A percentile compares a stretch with the other conserved stretches of the same genome.
These are phyloP conservation scores for Megaustenia siamemsis DNA, from an alignment of 2,888 invertebrate species.

Conservation along the genomic window DNA sequence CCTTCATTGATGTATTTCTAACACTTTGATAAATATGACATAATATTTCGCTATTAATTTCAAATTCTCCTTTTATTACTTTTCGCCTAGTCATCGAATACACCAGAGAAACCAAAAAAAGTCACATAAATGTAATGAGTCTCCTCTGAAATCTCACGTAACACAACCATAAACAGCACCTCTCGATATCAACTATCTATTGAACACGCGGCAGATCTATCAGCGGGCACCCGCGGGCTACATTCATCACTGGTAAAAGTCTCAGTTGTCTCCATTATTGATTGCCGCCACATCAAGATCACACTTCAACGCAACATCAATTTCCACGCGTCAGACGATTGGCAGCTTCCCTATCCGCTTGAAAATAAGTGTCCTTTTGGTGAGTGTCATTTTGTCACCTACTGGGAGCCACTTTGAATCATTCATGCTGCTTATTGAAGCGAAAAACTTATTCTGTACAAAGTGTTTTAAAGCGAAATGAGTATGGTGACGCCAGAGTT, in stretches of 20 bases:
- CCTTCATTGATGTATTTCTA: too few species aligned
- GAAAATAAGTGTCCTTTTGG: background rate
- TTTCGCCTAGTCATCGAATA: too few species aligned
- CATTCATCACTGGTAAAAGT: background rate
- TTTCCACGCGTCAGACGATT: constrained; percentile 8
- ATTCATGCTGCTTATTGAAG: background rate
- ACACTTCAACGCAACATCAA: constrained; percentile 5
- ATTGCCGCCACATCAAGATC: background rate
- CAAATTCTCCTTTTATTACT: too few species aligned
- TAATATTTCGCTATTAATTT: too few species aligned
- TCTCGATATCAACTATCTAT: background rate
- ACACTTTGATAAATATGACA: too few species aligned
- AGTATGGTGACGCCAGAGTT: too few species aligned
- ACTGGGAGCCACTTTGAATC: background rate
- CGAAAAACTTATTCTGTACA: background rate
- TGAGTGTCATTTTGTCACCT: background rate
- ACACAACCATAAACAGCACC: background rate
- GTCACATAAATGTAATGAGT: background rate
- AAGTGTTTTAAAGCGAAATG: background rate
- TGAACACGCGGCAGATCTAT: background rate
- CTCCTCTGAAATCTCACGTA: background rate
- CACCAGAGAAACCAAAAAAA: too few species aligned
- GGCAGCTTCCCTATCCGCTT: background rate
- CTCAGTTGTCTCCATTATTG: constrained; percentile 8
- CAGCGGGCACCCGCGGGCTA: background rate